Conservation (phyloP, 1,140 invertebrate genomes). For the Thaumatotibia leucotreta region DNA sequence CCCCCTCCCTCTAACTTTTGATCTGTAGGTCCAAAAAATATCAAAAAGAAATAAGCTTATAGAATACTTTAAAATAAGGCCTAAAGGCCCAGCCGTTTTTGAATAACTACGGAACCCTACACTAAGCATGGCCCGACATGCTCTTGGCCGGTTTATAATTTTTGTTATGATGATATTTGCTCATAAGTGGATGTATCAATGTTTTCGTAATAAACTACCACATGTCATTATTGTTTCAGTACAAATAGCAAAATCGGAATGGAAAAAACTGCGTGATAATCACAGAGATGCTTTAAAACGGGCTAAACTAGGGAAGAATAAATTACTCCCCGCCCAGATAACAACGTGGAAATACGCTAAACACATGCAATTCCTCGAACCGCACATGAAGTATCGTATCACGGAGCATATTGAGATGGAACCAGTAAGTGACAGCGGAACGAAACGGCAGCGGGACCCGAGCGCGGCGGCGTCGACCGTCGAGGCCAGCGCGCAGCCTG, state of each 20-base stretch:
- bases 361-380: slow-evolving; percentile 65
- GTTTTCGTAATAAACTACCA: too few species aligned
- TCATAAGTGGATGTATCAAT: too few species aligned
- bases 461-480: neutral
- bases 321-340: slow-evolving; percentile 61
- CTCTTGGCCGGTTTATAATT: too few species aligned
- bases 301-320: slow-evolving; percentile 64
- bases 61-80: too few species aligned
- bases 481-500: neutral
- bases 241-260: slow-evolving; percentile 56
- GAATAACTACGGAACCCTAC: too few species aligned
- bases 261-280: slow-evolving; percentile 64
- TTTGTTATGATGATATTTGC: too few species aligned
- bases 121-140: too few species aligned
- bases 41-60: too few species aligned
- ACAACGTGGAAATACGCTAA: slow-evolving; percentile 70
- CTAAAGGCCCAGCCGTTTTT: too few species aligned
- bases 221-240: slow-evolving; percentile 38
- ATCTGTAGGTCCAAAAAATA: too few species aligned
- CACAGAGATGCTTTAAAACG: slow-evolving; percentile 61
- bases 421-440: slow-evolving; percentile 12
- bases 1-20: too few species aligned
- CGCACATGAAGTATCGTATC: slow-evolving; percentile 66
- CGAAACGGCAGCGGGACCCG: neutral
- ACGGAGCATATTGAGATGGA: slow-evolving; percentile 67